Conservation (phyloP, 2,888 invertebrate genomes). For the Didymodactylos carnosus region DNA sequence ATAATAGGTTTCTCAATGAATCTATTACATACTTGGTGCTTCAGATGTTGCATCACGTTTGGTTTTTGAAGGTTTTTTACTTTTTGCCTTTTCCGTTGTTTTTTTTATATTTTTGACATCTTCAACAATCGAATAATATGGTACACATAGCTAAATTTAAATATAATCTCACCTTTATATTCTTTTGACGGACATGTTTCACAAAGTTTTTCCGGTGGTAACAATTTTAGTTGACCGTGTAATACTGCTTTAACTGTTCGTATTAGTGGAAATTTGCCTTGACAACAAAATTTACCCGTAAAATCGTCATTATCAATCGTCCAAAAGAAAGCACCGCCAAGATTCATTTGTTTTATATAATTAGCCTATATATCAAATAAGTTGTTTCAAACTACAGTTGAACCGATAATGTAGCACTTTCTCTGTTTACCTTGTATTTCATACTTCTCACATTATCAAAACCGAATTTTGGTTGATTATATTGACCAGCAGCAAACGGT, state of each 20-base stretch:
- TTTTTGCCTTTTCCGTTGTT: neutral
- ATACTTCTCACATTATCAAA: constrained; percentile 15
- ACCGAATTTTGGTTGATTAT: constrained; percentile 14
- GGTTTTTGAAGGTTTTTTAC: neutral
- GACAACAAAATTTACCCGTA: constrained; percentile 14
- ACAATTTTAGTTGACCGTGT: constrained; percentile 1
- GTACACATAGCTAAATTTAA: neutral
- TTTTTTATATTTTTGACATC: neutral
- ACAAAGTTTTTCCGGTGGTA: constrained; percentile 10
- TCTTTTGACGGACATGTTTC: constrained; percentile 12
- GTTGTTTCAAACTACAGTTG: neutral
- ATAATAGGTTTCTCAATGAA: neutral
- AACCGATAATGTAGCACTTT: neutral
- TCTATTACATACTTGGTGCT: neutral
- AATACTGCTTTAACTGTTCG: constrained; percentile 14
- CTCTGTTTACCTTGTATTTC: constrained; percentile 14
- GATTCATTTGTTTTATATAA: constrained; percentile 68
- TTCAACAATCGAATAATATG: too few species aligned
- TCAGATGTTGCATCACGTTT: neutral
- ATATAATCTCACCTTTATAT: neutral
- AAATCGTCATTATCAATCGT: constrained; percentile 15
- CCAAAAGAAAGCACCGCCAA: constrained; percentile 85
- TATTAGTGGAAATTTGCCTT: constrained; percentile 12
- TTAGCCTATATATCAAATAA: constrained; percentile 34
- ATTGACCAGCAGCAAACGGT: constrained; percentile 16